Base-by-base conservation (phyloP, 2,113 vertebrate species). In the Spermophilus dauricus region DNA sequence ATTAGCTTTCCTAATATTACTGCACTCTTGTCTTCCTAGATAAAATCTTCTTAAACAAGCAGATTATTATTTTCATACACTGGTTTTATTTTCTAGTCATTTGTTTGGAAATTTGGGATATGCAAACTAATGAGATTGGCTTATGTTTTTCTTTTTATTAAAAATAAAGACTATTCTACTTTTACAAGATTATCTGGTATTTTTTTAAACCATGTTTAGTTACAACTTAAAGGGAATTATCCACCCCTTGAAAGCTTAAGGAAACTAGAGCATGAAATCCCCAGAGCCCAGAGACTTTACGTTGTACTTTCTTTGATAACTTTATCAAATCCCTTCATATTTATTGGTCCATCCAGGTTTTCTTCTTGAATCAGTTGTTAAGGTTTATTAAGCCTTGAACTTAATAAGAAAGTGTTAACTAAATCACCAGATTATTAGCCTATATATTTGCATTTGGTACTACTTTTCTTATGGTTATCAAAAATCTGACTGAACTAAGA, bases 351-450 rank as follows among this genome's bases (percentile, higher is more conserved):
- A 86, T 24, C 30, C 32, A 69, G 16, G 0, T 58, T 94, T 89
- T 75, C 32, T 63, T 61, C n/a, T 58, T 75, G 32, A 95, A 89
- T 65, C 26, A 56, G 37, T 69, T 65, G 82, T 89, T 70, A 89
- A 75, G 24, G 5, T 91, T 73, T 88, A 53, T 39, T 84, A 26
- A 89, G 72, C 30, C 20, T 83, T 89, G 63, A 61, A 65, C 22
- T 53, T 48, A 89, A 51, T 37, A 89, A 51, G 67, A 85, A 97
- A 96, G 81, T 37, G 22, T 89, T 96, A 92, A 83, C 30, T 67
- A 94, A 88, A 65, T 58, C 34, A 88, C 24, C 28, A 32, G 32
- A 72, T 78, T 91, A 70, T 70, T 91, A 34, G 17, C 42, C 65
- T 80, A 63, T 61, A 70, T 56, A 26, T 90, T 95, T 89, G 6